Evolutionary conservation across 2,797 vertebrate species (phyloP).

Genomic region (Cynopterus sphinx): DNA sequence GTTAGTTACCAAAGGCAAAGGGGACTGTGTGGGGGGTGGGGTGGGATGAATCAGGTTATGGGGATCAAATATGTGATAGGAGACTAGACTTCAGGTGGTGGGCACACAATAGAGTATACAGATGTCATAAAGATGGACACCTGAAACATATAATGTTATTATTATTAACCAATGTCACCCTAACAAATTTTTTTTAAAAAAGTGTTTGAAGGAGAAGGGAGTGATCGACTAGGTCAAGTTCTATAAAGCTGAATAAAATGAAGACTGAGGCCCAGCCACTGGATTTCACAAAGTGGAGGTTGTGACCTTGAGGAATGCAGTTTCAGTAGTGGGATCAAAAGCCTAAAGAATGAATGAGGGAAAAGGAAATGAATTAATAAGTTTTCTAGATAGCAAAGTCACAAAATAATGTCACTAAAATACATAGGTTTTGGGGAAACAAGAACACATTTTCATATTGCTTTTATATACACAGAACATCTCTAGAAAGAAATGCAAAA

Average conservation of each 20-base stretch:
- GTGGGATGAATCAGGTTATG: not conserved
- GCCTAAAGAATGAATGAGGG: not conserved
- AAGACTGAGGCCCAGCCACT: not conserved
- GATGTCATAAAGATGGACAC: not conserved
- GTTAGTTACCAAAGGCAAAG: not conserved
- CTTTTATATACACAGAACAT: not conserved
- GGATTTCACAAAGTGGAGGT: not conserved
- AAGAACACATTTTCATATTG: not conserved
- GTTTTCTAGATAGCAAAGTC: not conserved
- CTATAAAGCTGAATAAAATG: not conserved
- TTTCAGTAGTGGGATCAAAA: not conserved
- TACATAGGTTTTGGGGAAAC: not conserved
- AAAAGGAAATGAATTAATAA: not conserved
- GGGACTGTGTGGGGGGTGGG: not conserved
- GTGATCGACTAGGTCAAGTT: not conserved
- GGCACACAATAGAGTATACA: not conserved
- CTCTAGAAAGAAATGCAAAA: slow-evolving; percentile 17
- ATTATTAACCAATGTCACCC: not conserved
- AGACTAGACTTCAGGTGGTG: not conserved
- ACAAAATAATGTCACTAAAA: slow-evolving; percentile 5
- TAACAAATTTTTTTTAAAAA: not conserved
- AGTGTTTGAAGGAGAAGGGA: not conserved
- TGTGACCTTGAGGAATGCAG: not conserved
- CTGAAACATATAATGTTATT: not conserved
- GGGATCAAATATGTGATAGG: not conserved